phyloP scores from a whole-genome alignment of 2,888 invertebrate species.

The Chironomus riparius region DNA sequence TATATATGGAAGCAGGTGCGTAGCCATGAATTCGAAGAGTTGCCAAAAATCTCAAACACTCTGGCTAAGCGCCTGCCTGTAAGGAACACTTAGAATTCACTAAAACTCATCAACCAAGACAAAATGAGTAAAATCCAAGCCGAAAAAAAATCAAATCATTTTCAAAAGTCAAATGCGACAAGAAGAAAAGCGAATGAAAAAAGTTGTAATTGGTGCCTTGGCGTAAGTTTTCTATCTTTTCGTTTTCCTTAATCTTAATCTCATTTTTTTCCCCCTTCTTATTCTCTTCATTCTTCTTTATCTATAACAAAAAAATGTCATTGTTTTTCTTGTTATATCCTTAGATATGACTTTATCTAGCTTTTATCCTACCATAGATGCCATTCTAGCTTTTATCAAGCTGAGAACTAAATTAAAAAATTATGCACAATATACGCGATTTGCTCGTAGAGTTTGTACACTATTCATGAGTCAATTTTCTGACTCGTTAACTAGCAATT shows the following conservation, averaged over 20 bases:
- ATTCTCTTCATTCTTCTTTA: too few relatives aligned
- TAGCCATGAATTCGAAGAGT: too few relatives aligned
- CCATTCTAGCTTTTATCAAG: neutral
- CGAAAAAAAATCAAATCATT: too few relatives aligned
- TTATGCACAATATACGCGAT: neutral
- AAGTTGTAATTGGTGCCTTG: slow-evolving; percentile 7
- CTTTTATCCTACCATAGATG: neutral
- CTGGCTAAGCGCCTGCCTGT: too few relatives aligned
- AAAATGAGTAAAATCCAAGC: too few relatives aligned
- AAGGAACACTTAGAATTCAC: too few relatives aligned
- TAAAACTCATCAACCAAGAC: too few relatives aligned
- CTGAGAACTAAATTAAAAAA: too few relatives aligned
- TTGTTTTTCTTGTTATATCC: neutral
- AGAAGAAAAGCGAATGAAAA: neutral
- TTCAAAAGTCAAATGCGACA: neutral
- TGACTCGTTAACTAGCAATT: slow-evolving; percentile 17
- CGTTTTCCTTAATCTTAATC: neutral
- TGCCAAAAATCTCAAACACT: too few relatives aligned
- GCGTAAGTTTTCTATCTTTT: neutral
- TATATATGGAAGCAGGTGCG: too few relatives aligned
- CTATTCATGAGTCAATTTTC: slow-evolving; percentile 22
- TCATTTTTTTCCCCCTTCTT: neutral
- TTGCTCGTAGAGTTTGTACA: neutral
- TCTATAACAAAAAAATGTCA: neutral
- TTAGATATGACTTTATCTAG: too few relatives aligned